A percentile compares a stretch with the other conserved stretches of the same genome.
Conservation (phyloP, 2,113 vertebrate genomes). For the Arenaria interpres region DNA sequence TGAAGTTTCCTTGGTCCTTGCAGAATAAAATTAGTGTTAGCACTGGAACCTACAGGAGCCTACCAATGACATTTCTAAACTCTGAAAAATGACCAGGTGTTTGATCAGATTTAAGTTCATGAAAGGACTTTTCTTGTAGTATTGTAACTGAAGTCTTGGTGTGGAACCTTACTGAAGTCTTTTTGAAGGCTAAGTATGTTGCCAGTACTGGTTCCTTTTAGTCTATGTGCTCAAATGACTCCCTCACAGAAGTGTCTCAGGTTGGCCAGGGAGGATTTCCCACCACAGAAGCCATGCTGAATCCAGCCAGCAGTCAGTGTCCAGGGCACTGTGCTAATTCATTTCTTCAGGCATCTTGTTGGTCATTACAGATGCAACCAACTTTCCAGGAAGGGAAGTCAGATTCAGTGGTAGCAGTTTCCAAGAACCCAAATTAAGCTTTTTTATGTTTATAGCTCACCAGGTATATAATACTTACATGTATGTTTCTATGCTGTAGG, state of each 20-base stretch:
- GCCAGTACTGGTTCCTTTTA: background rate
- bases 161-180: background rate
- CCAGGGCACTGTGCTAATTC: background rate
- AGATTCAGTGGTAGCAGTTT: background rate
- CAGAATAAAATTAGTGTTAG: background rate
- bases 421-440: background rate
- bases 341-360: background rate
- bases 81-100: background rate
- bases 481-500: background rate
- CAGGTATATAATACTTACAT: background rate
- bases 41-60: background rate
- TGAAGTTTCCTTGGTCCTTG: background rate
- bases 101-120: background rate
- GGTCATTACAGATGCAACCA: accelerated
- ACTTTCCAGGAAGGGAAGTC: background rate
- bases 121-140: background rate
- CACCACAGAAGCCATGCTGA: background rate
- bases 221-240: background rate
- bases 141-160: background rate
- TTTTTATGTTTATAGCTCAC: background rate
- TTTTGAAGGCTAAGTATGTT: background rate
- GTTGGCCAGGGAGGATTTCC: background rate
- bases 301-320: background rate
- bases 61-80: background rate
- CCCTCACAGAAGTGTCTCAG: background rate